These are phyloP conservation scores for Junonia oenone DNA, from an alignment of 2,888 invertebrate species.

Conservation along the genomic window DNA sequence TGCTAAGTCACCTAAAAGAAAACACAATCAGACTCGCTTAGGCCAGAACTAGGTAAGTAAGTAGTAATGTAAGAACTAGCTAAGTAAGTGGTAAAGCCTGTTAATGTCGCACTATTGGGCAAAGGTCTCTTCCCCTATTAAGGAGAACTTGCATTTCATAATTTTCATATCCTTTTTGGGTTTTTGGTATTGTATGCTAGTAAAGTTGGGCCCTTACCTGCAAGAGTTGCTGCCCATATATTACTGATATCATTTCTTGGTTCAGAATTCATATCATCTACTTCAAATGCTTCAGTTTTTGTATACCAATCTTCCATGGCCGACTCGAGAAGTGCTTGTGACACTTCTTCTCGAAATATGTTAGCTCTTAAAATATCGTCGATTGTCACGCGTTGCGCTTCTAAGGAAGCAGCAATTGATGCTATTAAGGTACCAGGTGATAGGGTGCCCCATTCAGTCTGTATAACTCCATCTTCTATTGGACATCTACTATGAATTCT, in stretches of 20 bases:
- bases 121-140: no score
- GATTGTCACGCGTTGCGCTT: conserved; percentile 76
- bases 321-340: conserved; percentile 53
- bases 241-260: conserved; percentile 66
- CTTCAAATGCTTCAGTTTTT: conserved; percentile 51
- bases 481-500: conserved; percentile 79
- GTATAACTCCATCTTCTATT: conserved; percentile 82
- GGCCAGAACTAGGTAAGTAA: no score
- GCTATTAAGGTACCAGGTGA: conserved; percentile 80
- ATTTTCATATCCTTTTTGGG: no score
- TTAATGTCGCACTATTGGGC: no score
- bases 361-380: conserved; percentile 66
- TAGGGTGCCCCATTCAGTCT: conserved; percentile 81
- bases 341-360: conserved; percentile 58
- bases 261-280: conserved; percentile 27
- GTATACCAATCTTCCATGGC: conserved; percentile 62
- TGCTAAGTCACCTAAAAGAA: conserved; percentile 82
- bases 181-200: no score
- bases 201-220: no score
- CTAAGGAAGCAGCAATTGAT: conserved; percentile 81
- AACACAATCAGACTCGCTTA: no score
- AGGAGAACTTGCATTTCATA: no score
- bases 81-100: no score
- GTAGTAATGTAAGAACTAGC: no score
- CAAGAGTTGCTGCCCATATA: conserved; percentile 81